Base-by-base conservation (phyloP, 2,888 invertebrate genomes). In the Tetragnatha montana region DNA sequence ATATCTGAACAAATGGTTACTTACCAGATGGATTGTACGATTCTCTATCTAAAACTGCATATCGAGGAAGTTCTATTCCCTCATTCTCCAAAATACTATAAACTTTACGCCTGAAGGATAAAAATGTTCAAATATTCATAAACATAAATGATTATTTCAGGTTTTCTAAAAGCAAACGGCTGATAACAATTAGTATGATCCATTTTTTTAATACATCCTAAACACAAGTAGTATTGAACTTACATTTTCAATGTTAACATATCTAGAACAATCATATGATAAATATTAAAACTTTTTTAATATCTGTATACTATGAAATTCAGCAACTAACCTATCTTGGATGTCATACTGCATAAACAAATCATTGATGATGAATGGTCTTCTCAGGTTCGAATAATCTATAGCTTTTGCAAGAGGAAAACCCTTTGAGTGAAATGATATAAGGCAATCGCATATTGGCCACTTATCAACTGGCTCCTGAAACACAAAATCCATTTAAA, bases 381-480 rank as follows among this genome's bases (percentile, higher is more conserved):
- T 97, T 92, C 98, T 95, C 89, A 99, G 94, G 93, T 97, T 97
- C 86, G 98, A 97, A 94, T 99, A 99, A 93, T 97, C 97, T 92
- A 99, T 98, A 50, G 99, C 99, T 94, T 99, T 99, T 93, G 98
- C 98, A 91, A 99, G 94, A 0, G 99, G 99, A 94, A 99, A 99
- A 69, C 99, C 99, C 94, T 98, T 98, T 6, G 99, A 99, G 94
- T 99, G 98, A 94, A 99, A 99, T 86, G 99, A 98, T 93, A 99
- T 98, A 79, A 99, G 95, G 93, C 99, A 99, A 94, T 99, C 99
- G 93, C 98, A 98, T 83, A 96, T 95, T 1, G 99, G 99, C 99
- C 99, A 99, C 93, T 98, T 96, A 93, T 99, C 99, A 22, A 99
- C 98, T 0, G 98, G 96, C 94, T 97, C 96, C 96, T 97, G 94